These are phyloP conservation scores for Lasioglossum lativentre DNA, from an alignment of 2,888 invertebrate genomes.

Conservation along the genomic window DNA sequence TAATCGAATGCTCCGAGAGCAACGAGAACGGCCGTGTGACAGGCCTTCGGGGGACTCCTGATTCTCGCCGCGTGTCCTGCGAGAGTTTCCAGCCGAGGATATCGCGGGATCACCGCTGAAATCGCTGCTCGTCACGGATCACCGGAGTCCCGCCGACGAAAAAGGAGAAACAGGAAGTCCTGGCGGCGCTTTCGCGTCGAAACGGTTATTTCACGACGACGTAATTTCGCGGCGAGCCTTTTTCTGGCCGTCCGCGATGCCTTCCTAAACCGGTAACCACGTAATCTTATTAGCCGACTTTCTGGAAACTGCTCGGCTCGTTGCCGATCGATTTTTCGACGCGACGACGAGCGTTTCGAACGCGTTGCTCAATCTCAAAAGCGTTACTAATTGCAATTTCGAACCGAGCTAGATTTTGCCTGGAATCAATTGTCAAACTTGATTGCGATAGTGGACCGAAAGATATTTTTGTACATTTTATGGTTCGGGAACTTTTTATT, in stretches of 20 bases:
- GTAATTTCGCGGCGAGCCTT: slow-evolving; percentile 51
- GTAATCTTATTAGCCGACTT: slow-evolving; percentile 55
- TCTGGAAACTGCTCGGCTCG: slow-evolving; percentile 30
- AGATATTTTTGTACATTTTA: too few species aligned
- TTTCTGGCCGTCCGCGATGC: slow-evolving; percentile 28
- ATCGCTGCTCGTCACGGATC: slow-evolving; percentile 56
- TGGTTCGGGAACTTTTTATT: too few species aligned
- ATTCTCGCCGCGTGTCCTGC: slow-evolving; percentile 11
- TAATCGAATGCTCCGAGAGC: slow-evolving; percentile 9
- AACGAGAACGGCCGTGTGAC: not conserved
- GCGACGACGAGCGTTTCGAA: not conserved
- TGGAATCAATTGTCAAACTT: not conserved
- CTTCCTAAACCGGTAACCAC: slow-evolving; percentile 46
- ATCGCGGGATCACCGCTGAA: slow-evolving; percentile 39
- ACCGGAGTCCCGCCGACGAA: slow-evolving; percentile 35
- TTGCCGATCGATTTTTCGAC: not conserved
- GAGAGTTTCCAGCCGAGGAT: slow-evolving; percentile 3
- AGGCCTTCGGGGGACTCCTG: not conserved
- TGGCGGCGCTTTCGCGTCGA: slow-evolving; percentile 44
- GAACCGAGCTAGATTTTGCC: not conserved
- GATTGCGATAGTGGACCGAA: too few species aligned
- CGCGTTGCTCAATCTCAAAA: not conserved
- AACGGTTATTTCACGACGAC: slow-evolving; percentile 49
- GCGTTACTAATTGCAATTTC: not conserved
- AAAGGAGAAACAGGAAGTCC: slow-evolving; percentile 61